A percentile compares a stretch with the other conserved stretches of the same genome.
Evolutionary conservation across 2,113 vertebrate species (phyloP).

Genomic region (Notechis scutatus): DNA sequence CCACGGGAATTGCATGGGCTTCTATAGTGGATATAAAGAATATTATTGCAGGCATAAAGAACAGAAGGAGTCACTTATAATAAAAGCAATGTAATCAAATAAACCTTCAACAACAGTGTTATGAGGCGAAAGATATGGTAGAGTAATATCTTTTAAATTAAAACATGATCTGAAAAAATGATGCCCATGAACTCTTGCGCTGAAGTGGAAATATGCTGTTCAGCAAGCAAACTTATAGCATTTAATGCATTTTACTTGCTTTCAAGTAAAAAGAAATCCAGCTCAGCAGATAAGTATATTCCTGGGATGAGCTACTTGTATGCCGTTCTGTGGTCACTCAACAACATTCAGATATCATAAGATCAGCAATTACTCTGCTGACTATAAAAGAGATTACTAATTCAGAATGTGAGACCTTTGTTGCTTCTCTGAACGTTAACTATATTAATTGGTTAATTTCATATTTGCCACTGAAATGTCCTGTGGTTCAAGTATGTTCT

Average conservation of each 20-base stretch:
- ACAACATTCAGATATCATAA: neutral
- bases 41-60: conserved; percentile 14
- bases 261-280: neutral
- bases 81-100: conserved; percentile 11
- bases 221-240: neutral
- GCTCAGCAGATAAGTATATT: neutral
- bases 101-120: conserved; percentile 4
- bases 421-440: neutral
- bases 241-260: neutral
- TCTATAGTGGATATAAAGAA: neutral
- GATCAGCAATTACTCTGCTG: neutral
- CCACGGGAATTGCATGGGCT: conserved; percentile 8
- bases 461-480: neutral
- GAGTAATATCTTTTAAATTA: conserved; percentile 13
- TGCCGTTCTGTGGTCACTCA: neutral
- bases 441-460: neutral
- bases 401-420: neutral
- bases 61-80: neutral
- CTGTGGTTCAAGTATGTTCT: neutral
- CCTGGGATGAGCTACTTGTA: neutral
- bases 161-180: conserved; percentile 2
- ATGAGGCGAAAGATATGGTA: neutral
- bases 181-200: neutral
- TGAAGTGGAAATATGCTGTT: neutral
- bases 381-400: neutral